Base-by-base conservation (phyloP, 2,888 invertebrate genomes). In the Stenotaenia linearis region DNA sequence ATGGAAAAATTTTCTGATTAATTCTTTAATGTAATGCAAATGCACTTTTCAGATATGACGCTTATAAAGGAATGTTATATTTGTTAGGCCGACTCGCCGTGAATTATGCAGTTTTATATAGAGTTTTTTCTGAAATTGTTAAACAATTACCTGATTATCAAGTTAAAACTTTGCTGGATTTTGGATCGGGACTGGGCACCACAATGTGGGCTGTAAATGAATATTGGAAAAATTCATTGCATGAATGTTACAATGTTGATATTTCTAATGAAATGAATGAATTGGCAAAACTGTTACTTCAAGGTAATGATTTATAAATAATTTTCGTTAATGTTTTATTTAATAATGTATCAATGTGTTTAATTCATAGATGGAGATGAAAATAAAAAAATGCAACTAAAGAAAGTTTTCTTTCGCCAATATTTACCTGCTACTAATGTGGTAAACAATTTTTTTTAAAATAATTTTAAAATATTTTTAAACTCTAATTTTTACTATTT, bases 171-270 rank as follows among this genome's bases (percentile, higher is more conserved):
- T 89, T 95, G 82, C 93, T 97, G 83, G 97, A 98, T 87, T 96
- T 94, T 86, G 98, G 97, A 0, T 94, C 96, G 5, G 98, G 98
- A 0, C 87, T 94, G 4, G 97, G 96, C 0, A 92, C 94, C 0
- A 93, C 91, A 0, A 90, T 91, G 79, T 96, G 96, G 96, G 97
- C 94, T 0, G 90, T 92, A 0, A 91, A 91, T 83, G 85, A 88
- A 3, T 88, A 89, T 18, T 98, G 96, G 96, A 87, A 89, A 9
- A 87, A 90, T 0, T 86, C 90, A 23, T 89, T 97, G 35, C 90
- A 89, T 83, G 97, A 98, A 87, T 94, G 93, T 85, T 92, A 92
- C 83, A 92, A 93, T 85, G 92, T 97, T 0, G 98, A 98, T 84
- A 87, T 90, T 6, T 96, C 96, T 0, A 84, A 88, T 0, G 88